Base-by-base conservation (phyloP, 2,888 invertebrate species). In the Eubasilissa splendida region DNA sequence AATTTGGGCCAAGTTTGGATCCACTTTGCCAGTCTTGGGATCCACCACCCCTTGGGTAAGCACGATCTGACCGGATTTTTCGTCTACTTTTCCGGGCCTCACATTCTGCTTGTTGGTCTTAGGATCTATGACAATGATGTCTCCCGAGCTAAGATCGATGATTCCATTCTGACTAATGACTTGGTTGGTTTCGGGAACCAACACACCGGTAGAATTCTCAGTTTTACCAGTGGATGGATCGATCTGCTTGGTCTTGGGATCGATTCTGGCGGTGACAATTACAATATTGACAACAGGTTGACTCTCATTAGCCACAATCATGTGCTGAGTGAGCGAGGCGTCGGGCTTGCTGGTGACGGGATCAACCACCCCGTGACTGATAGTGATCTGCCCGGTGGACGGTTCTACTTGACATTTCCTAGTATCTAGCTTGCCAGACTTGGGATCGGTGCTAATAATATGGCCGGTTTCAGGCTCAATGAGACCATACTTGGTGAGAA, bases 391-490 rank as follows among this genome's bases (percentile, higher is more conserved):
- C 9, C 92, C 92, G 1, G 92, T 91, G 22, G 88, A 85, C 4
- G 92, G 92, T 84, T 93, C 92, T 5, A 92, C 86, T 71, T 88
- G 88, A 79, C 90, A 88, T 84, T 92, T 91, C 87, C 93, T 94
- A 1, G 92, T 88, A 83, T 93, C 92, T 82, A 91, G 88, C 79
- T 87, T 89, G 33, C 91, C 90, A 2, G 90, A 90, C 83, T 86
- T 88, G 1, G 90, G 90, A 84, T 91, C 89, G 5, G 89, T 89
- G 5, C 88, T 85, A 9, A 87, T 85, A n/a, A 91, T 89, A 85
- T 90, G 90, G 53, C 93, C 93, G 42, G 91, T 92, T 82, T 91
- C 89, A 0, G 92, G 92, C 85, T 94, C 93, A 52, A 94, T 90
- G 59, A 92, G 88, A 12, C 94, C 94, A 79, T 93, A 91, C 85